phyloP scores from a whole-genome alignment of 2,888 invertebrate species.

The Dexiosoma caninum region DNA sequence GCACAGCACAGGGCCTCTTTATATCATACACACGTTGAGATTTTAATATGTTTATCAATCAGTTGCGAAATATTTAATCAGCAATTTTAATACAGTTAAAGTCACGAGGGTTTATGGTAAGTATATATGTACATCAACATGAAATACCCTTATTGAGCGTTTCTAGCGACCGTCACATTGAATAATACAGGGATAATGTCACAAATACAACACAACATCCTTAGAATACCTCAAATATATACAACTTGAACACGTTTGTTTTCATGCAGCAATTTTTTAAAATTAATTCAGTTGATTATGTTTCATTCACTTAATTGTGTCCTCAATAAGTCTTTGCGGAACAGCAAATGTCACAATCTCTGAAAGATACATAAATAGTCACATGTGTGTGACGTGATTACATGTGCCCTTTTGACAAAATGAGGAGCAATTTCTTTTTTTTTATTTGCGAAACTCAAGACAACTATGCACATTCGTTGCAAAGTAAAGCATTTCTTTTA shows the following conservation, averaged over 20 bases:
- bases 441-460: background rate
- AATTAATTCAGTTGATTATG: background rate
- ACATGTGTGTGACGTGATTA: background rate
- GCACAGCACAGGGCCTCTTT: too few relatives aligned
- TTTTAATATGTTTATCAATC: background rate
- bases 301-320: slow-evolving; percentile 13
- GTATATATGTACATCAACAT: too few relatives aligned
- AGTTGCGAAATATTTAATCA: slow-evolving; percentile 13
- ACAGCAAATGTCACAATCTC: slow-evolving; percentile 6
- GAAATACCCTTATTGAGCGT: background rate
- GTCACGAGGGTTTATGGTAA: background rate
- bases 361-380: background rate
- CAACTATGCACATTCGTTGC: too few relatives aligned
- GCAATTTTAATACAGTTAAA: background rate
- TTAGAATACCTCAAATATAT: slow-evolving; percentile 8
- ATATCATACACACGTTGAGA: background rate
- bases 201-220: slow-evolving; percentile 24
- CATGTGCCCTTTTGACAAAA: slow-evolving; percentile 17
- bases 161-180: background rate
- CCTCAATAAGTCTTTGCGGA: slow-evolving; percentile 18
- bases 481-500: too few relatives aligned
- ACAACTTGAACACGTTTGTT: slow-evolving; percentile 50
- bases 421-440: background rate
- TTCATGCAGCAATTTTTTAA: slow-evolving; percentile 2
- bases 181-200: slow-evolving; percentile 15